These are phyloP conservation scores for Mastomys coucha DNA, from an alignment of 2,113 vertebrate genomes.

Conservation along the genomic window DNA sequence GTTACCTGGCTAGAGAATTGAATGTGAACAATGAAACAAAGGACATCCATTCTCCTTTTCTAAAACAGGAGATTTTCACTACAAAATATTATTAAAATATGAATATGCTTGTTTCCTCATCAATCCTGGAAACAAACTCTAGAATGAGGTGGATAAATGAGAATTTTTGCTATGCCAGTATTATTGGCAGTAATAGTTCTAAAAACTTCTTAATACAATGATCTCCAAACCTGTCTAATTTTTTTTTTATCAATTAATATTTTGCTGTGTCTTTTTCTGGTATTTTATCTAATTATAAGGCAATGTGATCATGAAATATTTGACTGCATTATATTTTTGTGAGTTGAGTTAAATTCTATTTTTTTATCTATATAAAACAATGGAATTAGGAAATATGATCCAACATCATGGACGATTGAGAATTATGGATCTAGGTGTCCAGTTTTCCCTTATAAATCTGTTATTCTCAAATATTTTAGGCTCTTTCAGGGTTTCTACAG, in stretches of 20 bases:
- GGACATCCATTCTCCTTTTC: not conserved
- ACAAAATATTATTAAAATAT: not conserved
- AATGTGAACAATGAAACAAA: conserved; percentile 50
- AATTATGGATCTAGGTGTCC: not conserved
- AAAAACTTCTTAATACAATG: not conserved
- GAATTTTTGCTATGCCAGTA: not conserved
- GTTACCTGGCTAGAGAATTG: not conserved
- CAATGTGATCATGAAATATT: not conserved
- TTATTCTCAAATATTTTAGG: not conserved
- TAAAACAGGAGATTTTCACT: conserved; percentile 16
- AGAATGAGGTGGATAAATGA: not conserved
- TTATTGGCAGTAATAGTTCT: not conserved
- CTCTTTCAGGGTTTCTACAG: not conserved
- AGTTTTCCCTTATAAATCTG: not conserved
- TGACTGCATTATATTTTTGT: not conserved
- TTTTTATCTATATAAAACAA: not conserved
- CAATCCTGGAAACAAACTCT: conserved; percentile 12
- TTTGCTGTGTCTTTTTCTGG: not conserved
- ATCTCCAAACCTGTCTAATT: not conserved
- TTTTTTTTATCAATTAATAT: not conserved
- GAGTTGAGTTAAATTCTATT: not conserved
- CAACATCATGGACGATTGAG: not conserved
- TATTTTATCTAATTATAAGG: not conserved
- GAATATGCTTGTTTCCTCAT: not conserved
- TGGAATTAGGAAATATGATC: not conserved